Percentiles rank a stretch among this genome's conserved stretches.
Evolutionary conservation across 2,797 vertebrate species (phyloP).

Genomic region (Pogoniulus pusillus): DNA sequence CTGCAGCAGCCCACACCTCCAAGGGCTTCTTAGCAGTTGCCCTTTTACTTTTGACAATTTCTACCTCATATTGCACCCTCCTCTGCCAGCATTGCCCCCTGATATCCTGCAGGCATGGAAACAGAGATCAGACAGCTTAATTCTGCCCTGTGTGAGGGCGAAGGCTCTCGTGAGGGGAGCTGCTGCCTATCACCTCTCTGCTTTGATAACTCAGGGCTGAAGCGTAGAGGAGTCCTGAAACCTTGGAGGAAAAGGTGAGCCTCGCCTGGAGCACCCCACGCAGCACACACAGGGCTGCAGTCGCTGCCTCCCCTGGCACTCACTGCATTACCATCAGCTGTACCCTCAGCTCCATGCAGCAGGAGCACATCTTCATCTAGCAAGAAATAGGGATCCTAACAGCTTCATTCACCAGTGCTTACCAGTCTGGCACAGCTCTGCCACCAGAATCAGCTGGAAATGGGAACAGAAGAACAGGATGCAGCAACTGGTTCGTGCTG

Average conservation of each 20-base stretch:
- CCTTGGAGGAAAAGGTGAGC: not conserved
- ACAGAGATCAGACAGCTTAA: constrained; percentile 17
- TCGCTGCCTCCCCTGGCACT: not conserved
- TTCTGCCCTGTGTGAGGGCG: not conserved
- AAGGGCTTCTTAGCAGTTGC: not conserved
- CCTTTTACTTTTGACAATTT: not conserved
- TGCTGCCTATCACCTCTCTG: not conserved
- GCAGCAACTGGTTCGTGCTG: not conserved
- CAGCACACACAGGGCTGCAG: not conserved
- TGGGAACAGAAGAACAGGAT: not conserved
- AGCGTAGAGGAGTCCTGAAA: not conserved
- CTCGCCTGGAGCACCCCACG: constrained; percentile 8
- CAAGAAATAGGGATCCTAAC: not conserved
- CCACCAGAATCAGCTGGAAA: not conserved
- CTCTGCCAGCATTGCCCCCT: not conserved
- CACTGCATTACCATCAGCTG: not conserved
- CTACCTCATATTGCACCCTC: not conserved
- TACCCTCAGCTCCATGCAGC: not conserved
- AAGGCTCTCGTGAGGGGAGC: not conserved
- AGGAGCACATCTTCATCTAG: not conserved
- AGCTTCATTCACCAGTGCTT: not conserved
- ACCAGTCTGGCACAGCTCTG: not conserved
- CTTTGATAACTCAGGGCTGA: not conserved
- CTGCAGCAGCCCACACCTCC: not conserved
- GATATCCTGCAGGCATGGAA: not conserved